Conservation (phyloP, 2,888 invertebrate genomes). For the Andrena flavipes region DNA sequence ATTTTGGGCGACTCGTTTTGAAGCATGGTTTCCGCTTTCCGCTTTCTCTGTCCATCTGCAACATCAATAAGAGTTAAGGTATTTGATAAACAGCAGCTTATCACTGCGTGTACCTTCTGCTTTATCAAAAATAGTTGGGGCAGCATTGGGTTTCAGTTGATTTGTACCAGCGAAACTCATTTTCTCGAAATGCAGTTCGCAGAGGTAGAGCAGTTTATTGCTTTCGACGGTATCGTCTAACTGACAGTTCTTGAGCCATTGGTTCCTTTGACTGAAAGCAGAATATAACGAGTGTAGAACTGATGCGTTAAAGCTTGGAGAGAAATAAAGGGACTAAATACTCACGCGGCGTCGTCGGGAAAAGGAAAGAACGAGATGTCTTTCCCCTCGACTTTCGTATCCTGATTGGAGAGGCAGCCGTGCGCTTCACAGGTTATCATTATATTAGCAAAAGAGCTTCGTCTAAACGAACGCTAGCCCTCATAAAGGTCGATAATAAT, state of each 20-base stretch:
- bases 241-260: slow-evolving; percentile 68
- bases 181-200: slow-evolving; percentile 73
- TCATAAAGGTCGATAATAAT: slow-evolving; percentile 20
- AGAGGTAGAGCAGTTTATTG: slow-evolving; percentile 49
- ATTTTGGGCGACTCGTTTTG: slow-evolving; percentile 4
- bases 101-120: slow-evolving; percentile 55
- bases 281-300: neutral
- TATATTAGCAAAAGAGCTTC: slow-evolving; percentile 5
- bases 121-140: slow-evolving; percentile 68
- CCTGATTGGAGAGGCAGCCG: slow-evolving; percentile 64
- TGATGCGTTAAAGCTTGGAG: neutral
- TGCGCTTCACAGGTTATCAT: slow-evolving; percentile 63
- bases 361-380: slow-evolving; percentile 66
- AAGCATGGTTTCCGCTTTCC: slow-evolving; percentile 21
- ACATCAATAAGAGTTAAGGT: neutral
- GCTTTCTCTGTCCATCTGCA: slow-evolving; percentile 52
- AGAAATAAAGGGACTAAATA: slow-evolving; percentile 15
- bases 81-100: neutral
- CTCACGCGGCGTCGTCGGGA: slow-evolving; percentile 68
- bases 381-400: slow-evolving; percentile 61
- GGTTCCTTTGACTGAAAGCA: slow-evolving; percentile 58
- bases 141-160: slow-evolving; percentile 59
- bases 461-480: neutral
- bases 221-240: slow-evolving; percentile 10
- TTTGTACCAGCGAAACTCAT: slow-evolving; percentile 48